Percentiles rank a stretch among this genome's conserved stretches.
Evolutionary conservation across 1,140 invertebrate genomes (phyloP).

Genomic region (Ceratoteleas bidentatus): DNA sequence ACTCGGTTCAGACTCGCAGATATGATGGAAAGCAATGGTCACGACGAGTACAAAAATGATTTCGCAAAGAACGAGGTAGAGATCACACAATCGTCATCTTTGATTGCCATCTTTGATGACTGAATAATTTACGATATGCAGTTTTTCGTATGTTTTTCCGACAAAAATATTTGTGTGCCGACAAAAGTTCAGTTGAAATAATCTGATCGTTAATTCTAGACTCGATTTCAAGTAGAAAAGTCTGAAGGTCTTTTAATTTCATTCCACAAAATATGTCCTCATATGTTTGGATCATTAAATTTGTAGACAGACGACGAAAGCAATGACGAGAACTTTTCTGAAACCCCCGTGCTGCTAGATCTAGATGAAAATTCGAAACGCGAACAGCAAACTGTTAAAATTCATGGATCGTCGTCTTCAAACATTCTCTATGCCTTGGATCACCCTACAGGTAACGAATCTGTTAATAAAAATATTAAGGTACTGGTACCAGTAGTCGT

Average conservation of each 20-base stretch:
- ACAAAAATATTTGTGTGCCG: background rate
- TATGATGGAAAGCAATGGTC: constrained; percentile 64
- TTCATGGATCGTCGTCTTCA: constrained; percentile 38
- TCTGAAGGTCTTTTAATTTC: background rate
- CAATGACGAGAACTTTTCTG: constrained; percentile 72
- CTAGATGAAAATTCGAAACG: constrained; percentile 78
- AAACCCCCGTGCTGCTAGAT: constrained; percentile 76
- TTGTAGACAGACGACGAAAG: constrained; percentile 76
- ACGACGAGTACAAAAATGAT: constrained; percentile 64
- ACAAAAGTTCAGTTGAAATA: too few relatives aligned
- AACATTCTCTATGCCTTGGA: constrained; percentile 44
- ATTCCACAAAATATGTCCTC: background rate
- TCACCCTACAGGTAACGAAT: constrained; percentile 40
- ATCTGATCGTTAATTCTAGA: too few relatives aligned
- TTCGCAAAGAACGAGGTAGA: constrained; percentile 69
- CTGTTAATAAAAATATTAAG: too few relatives aligned
- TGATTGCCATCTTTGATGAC: constrained; percentile 39
- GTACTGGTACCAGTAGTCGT: too few relatives aligned
- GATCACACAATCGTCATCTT: constrained; percentile 22
- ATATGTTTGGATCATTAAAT: background rate
- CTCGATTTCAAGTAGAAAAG: too few relatives aligned
- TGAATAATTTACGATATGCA: constrained; percentile 23
- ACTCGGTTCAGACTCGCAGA: background rate
- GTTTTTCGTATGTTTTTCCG: constrained; percentile 2
- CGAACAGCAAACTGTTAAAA: constrained; percentile 61